phyloP scores from a whole-genome alignment of 2,888 invertebrate genomes.

The Tuta absoluta region DNA sequence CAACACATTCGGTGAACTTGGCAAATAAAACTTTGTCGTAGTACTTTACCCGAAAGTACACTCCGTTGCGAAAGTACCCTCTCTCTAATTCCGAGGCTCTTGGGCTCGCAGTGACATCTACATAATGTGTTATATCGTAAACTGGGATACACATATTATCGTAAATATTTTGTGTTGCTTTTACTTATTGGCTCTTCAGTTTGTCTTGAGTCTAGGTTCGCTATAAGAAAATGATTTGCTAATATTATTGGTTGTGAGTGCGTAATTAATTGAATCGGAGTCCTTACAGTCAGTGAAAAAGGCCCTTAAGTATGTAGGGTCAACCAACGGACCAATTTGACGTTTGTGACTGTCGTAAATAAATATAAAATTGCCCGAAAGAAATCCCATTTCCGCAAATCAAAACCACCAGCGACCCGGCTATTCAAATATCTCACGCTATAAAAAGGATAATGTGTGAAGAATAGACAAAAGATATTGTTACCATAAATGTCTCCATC shows the following conservation, averaged over 20 bases:
- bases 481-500: background rate
- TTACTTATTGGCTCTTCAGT: too few species aligned
- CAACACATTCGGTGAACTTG: slow-evolving; percentile 11
- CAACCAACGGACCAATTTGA: too few species aligned
- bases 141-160: background rate
- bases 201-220: too few species aligned
- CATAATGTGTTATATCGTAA: slow-evolving; percentile 13
- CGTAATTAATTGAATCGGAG: too few species aligned
- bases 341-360: too few species aligned
- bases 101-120: slow-evolving; percentile 6
- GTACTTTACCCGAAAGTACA: slow-evolving; percentile 2
- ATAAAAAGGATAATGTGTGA: background rate
- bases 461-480: background rate
- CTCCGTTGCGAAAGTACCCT: background rate
- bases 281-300: too few species aligned
- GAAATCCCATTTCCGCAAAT: too few species aligned
- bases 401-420: background rate
- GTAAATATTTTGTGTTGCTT: background rate
- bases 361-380: too few species aligned
- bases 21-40: slow-evolving; percentile 15
- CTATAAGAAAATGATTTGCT: too few species aligned
- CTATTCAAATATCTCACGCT: background rate
- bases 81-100: background rate
- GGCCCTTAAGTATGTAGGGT: too few species aligned
- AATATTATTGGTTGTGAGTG: too few species aligned